Evolutionary conservation across 2,888 invertebrate species (phyloP).

Genomic region (Cantharis nigra): DNA sequence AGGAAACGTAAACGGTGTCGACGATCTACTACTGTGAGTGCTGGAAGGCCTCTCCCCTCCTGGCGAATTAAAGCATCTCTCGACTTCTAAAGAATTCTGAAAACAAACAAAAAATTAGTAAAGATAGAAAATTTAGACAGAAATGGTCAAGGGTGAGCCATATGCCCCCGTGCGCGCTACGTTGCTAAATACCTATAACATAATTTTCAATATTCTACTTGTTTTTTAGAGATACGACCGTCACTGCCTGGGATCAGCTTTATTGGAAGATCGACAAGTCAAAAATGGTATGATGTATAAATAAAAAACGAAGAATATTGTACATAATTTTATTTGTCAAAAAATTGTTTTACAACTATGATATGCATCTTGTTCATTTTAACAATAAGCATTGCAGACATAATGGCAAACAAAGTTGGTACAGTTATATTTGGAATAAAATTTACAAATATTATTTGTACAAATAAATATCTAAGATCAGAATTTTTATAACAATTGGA

Average conservation of each 20-base stretch:
- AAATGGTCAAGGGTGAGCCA: no score
- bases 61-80: conserved; percentile 55
- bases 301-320: neutral
- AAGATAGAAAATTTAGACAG: neutral
- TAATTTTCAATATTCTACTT: no score
- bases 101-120: conserved; percentile 22
- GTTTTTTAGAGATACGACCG: no score
- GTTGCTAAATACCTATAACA: no score
- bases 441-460: neutral
- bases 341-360: conserved; percentile 82
- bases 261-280: no score
- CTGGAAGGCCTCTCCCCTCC: conserved; percentile 52
- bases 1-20: conserved; percentile 63
- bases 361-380: conserved; percentile 85
- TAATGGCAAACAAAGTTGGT: conserved; percentile 42
- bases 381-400: conserved; percentile 65
- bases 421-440: conserved; percentile 8
- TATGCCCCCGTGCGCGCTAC: no score
- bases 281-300: neutral
- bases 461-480: conserved; percentile 4
- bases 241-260: no score
- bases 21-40: conserved; percentile 56
- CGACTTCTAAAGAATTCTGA: conserved; percentile 53
- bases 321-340: conserved; percentile 25
- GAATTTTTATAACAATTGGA: conserved; percentile 19